Evolutionary conservation across 2,888 invertebrate genomes (phyloP).

Genomic region (Spisula solida): DNA sequence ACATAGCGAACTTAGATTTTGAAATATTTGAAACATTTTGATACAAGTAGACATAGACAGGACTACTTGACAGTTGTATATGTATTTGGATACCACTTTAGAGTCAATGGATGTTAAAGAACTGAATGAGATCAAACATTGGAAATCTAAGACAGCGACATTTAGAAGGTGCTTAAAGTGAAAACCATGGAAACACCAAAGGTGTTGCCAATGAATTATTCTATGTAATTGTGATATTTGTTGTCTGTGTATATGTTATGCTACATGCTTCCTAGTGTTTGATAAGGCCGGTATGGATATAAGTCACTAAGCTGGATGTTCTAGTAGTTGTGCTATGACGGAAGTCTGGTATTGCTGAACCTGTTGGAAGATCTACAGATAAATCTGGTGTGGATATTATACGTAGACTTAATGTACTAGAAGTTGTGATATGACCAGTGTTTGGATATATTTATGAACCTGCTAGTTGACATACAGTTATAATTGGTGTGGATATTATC

Average conservation of each 20-base stretch:
- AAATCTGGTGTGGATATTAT: too few species aligned
- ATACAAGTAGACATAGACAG: background rate
- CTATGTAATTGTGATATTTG: constrained; percentile 26
- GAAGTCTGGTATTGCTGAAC: too few species aligned
- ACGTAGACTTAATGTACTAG: too few species aligned
- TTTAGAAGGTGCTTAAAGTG: background rate
- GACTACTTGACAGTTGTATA: background rate
- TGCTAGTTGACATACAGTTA: too few species aligned
- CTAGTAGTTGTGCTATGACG: too few species aligned
- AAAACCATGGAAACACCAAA: background rate
- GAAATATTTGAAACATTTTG: background rate
- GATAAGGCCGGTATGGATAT: too few species aligned
- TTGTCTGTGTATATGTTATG: background rate
- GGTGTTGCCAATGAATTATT: background rate
- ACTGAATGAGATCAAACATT: background rate
- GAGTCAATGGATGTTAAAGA: background rate
- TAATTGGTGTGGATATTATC: too few species aligned
- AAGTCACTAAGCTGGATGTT: too few species aligned
- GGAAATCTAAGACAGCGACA: background rate
- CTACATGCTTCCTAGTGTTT: background rate
- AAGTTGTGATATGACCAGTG: too few species aligned
- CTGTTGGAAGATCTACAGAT: too few species aligned
- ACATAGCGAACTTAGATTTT: background rate
- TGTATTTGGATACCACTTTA: background rate
- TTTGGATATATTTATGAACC: too few species aligned